A percentile compares a stretch with the other conserved stretches of the same genome.
Conservation (phyloP, 2,113 vertebrate genomes). For the Myotis lucifugus region DNA sequence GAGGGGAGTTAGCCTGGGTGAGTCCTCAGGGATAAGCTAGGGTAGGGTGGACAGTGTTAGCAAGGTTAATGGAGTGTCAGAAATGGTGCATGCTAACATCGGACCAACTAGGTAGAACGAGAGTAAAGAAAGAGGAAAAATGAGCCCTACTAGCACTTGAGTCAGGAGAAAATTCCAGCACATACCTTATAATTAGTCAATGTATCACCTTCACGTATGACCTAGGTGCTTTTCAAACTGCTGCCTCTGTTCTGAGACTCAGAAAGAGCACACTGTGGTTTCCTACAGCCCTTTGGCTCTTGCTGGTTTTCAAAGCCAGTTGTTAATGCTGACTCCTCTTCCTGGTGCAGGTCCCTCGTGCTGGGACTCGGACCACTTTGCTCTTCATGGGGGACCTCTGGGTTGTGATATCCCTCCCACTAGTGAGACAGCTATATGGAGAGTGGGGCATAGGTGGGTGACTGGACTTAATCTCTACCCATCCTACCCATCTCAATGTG, state of each 20-base stretch:
- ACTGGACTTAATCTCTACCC: background rate
- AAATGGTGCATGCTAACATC: background rate
- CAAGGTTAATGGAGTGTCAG: background rate
- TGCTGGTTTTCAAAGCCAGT: background rate
- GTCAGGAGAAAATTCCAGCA: too few relatives aligned
- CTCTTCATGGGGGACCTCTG: background rate
- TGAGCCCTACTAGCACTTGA: background rate
- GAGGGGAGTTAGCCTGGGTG: background rate
- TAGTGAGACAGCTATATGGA: background rate
- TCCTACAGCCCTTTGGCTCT: background rate
- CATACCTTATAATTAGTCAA: too few relatives aligned
- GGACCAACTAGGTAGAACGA: background rate
- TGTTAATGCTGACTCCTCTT: background rate
- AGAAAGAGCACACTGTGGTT: background rate
- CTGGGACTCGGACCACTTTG: background rate
- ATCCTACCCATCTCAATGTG: background rate
- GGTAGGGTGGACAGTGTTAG: background rate
- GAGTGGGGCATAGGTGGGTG: background rate
- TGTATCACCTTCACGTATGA: too few relatives aligned
- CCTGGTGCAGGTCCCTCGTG: background rate
- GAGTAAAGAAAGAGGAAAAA: background rate
- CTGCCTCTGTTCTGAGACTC: too few relatives aligned
- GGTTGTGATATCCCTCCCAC: background rate
- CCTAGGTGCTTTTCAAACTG: too few relatives aligned
- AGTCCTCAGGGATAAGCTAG: background rate